Evolutionary conservation across 2,113 vertebrate genomes (phyloP).

Genomic region (Trochalopteron elliotii): DNA sequence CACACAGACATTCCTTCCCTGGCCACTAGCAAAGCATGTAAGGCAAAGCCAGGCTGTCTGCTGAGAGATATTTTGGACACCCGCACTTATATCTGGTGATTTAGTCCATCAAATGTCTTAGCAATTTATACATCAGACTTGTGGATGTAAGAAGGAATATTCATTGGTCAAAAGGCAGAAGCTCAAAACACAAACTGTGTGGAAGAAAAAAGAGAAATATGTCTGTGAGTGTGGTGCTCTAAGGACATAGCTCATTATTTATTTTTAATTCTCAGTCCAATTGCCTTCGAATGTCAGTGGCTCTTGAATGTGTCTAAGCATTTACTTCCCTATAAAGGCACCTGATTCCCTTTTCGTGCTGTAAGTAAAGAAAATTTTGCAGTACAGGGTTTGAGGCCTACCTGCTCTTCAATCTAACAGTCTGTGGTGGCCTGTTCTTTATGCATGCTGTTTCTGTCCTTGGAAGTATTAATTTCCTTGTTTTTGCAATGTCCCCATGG

Average conservation of each 20-base stretch:
- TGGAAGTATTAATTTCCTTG: neutral
- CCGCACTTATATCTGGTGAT: neutral
- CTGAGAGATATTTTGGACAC: neutral
- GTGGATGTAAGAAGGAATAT: neutral
- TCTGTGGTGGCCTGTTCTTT: neutral
- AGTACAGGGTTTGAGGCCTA: neutral
- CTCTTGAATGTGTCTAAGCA: neutral
- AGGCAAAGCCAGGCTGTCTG: neutral
- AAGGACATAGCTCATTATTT: neutral
- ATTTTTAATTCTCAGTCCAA: neutral
- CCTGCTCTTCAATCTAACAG: neutral
- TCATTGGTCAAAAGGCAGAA: neutral
- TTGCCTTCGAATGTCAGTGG: neutral
- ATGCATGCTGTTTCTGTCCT: neutral
- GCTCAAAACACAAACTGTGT: accelerated
- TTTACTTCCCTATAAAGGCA: neutral
- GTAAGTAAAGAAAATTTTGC: neutral
- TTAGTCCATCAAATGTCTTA: neutral
- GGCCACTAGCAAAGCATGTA: neutral
- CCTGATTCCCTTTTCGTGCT: neutral
- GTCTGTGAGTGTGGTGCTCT: neutral
- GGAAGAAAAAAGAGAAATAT: neutral
- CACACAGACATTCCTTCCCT: neutral
- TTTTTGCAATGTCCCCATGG: neutral
- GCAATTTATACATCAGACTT: neutral